Evolutionary conservation across 2,113 vertebrate genomes (phyloP), one percentile per base, ranked within the genome.

Genomic region (Vicugna pacos): DNA sequence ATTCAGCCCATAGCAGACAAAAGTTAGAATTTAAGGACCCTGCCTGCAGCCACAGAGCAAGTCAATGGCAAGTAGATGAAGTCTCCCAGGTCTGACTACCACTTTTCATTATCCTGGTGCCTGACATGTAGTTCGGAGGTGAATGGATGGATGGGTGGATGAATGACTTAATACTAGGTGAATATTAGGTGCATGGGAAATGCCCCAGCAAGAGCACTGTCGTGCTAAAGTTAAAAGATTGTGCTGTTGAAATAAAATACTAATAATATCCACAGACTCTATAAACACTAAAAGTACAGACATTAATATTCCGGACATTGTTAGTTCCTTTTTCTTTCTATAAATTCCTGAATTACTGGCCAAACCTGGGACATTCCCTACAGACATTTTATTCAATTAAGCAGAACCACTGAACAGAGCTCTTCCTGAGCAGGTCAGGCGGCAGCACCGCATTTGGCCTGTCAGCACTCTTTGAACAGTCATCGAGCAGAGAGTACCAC

Each of bases 381-480:
- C 8, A 85, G 73, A 73, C 26, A 42, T 54, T 77, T 46, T 48
- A 54, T 92, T 79, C 64, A 84, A 16, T 82, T 54, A 62, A 77
- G 62, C 77, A 54, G 13, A 54, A 38, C 32, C 58, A 26, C 30
- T 42, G 50, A 83, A 84, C 9, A 56, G 86, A 91, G 22, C 28
- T 80, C 56, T 60, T 22, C 60, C 54, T 17, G 28, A 79, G 35
- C n/a, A 65, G 89, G 15, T 84, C 72, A 65, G 70, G n/a, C 38
- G 75, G 16, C 5, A 24, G 38, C 22, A 76, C 28, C 24, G 28
- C 52, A 6, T 48, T 77, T 91, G 67, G 16, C 46, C 54, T 13
- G 46, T 72, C n/a, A 89, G 54, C 50, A 56, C 24, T 87, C 89
- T 96, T 58, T 69, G 38, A 89, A 70, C 54, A 79, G 56, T 67